phyloP scores from a whole-genome alignment of 2,113 vertebrate species.

The Ploceus nigricollis region DNA sequence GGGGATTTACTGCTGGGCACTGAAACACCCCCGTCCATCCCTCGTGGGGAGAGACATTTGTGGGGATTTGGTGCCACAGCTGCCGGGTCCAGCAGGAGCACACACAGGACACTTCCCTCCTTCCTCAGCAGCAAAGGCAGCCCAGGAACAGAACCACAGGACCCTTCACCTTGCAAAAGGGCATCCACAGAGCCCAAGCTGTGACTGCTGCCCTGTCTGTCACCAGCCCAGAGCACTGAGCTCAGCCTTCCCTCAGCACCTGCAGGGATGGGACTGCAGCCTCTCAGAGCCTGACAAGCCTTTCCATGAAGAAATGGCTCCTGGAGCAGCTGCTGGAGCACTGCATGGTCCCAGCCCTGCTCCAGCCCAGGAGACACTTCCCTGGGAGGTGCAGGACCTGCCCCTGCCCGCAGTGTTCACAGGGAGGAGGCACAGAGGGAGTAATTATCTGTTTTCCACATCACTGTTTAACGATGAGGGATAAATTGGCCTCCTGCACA shows the following conservation, averaged over 20 bases:
- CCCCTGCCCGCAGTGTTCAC: background rate
- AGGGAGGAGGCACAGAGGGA: background rate
- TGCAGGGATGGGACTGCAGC: background rate
- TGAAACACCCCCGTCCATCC: background rate
- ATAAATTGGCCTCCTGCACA: fast-evolving
- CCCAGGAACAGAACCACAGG: background rate
- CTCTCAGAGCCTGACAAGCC: fast-evolving
- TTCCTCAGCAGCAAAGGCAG: background rate
- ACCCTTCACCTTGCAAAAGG: background rate
- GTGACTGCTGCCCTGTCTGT: background rate
- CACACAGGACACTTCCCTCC: background rate
- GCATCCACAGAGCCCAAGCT: background rate
- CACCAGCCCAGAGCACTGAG: background rate
- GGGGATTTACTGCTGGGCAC: background rate
- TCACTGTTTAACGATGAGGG: fast-evolving
- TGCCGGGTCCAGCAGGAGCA: fast-evolving
- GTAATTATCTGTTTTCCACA: background rate
- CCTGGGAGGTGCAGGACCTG: background rate
- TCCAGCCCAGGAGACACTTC: fast-evolving
- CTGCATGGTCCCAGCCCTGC: fast-evolving
- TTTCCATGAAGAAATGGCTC: background rate
- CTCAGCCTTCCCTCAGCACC: background rate
- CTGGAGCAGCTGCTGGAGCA: background rate
- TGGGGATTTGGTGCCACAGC: background rate
- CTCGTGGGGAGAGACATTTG: background rate